Percentiles rank a stretch among this genome's conserved stretches.
Conservation (phyloP, 2,113 vertebrate species). For the Cavia aperea region DNA sequence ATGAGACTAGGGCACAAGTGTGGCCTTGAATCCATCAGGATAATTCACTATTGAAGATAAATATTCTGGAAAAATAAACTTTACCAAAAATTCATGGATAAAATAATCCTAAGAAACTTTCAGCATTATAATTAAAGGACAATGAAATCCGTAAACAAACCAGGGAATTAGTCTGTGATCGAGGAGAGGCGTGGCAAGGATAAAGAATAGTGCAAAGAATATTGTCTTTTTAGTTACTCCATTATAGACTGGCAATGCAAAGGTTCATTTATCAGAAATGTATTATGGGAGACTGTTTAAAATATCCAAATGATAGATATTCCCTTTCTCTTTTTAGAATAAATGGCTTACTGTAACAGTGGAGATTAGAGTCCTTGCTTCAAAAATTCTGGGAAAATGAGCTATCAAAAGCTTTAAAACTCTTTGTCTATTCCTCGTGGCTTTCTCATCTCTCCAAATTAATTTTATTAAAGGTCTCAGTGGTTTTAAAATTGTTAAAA, state of each 20-base stretch:
- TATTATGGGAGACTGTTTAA: conserved; percentile 69
- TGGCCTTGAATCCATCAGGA: background rate
- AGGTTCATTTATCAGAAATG: conserved; percentile 70
- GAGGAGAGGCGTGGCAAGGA: background rate
- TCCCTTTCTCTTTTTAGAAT: conserved; percentile 69
- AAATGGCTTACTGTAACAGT: conserved; percentile 77
- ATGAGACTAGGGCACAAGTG: background rate
- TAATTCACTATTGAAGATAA: background rate
- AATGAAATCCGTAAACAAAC: background rate
- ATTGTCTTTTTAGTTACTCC: conserved; percentile 52
- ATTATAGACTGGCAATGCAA: conserved; percentile 39
- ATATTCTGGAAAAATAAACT: conserved; percentile 14
- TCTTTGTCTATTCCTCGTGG: conserved; percentile 58
- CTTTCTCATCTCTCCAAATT: conserved; percentile 25
- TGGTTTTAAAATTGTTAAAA: conserved; percentile 45
- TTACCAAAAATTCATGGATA: conserved; percentile 35
- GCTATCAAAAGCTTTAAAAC: conserved; percentile 57
- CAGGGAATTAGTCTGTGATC: background rate
- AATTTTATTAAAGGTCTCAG: conserved; percentile 44
- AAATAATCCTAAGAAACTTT: background rate
- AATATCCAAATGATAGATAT: conserved; percentile 74
- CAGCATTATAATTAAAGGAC: conserved; percentile 51
- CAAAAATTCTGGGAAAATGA: conserved; percentile 75
- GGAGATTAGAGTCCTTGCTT: conserved; percentile 69
- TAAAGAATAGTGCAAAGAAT: conserved; percentile 38